Evolutionary conservation across 1,140 invertebrate species (phyloP).

Genomic region (Hylaeus anthracinus): DNA sequence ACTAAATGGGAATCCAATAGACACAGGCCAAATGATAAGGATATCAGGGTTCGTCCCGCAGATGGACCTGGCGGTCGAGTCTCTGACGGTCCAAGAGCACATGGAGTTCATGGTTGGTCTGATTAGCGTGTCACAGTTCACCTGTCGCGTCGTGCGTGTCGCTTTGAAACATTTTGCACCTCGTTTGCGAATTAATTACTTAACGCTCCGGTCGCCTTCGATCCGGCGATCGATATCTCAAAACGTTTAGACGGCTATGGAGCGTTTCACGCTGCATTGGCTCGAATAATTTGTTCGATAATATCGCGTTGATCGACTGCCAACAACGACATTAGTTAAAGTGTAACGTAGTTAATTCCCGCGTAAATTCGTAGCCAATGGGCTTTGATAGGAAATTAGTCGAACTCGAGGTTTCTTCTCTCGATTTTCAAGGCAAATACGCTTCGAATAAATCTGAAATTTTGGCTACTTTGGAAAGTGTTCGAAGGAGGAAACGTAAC

Average conservation of each 20-base stretch:
- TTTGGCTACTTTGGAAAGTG: too few species aligned
- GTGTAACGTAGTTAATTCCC: background rate
- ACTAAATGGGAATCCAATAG: slow-evolving; percentile 85
- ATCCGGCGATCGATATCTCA: slow-evolving; percentile 3
- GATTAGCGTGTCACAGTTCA: slow-evolving; percentile 8
- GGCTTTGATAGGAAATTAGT: too few species aligned
- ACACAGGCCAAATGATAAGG: slow-evolving; percentile 83
- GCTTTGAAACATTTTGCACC: background rate
- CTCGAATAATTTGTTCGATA: slow-evolving; percentile 1
- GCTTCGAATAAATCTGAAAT: too few species aligned
- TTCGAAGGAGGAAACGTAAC: too few species aligned
- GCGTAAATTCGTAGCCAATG: too few species aligned
- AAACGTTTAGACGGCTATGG: background rate
- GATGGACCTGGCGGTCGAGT: slow-evolving; percentile 85
- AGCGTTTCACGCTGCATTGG: background rate
- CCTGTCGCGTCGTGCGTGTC: background rate
- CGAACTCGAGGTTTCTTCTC: too few species aligned
- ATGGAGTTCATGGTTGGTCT: slow-evolving; percentile 87
- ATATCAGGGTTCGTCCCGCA: slow-evolving; percentile 89
- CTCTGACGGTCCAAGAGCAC: slow-evolving; percentile 87
- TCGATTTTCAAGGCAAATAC: too few species aligned
- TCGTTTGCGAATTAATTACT: background rate
- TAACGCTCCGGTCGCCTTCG: background rate
- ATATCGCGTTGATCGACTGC: background rate
- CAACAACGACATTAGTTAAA: too few species aligned